Base-by-base conservation (phyloP, 2,797 vertebrate genomes). In the Muscicapa striata region DNA sequence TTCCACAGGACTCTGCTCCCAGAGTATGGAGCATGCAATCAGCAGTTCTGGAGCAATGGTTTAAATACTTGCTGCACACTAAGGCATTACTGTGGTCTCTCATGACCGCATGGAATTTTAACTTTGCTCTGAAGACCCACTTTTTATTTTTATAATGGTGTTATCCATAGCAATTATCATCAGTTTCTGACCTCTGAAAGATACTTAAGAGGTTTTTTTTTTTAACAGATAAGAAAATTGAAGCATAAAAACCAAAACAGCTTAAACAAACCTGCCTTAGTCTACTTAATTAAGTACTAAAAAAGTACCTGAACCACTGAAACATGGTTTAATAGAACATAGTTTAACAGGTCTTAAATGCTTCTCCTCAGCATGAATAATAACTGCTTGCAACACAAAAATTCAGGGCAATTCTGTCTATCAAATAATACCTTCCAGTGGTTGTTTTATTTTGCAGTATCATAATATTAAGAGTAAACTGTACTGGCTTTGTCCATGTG, bases 91-190 rank as follows among this genome's bases (percentile, higher is more conserved):
- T 36, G 68, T 40, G 52, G 17, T 43, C 23, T 18, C 36, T 52
- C 29, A 26, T 0, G 1, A 83, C 2, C 77, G 18, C 34, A 29
- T 1, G 1, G n/a, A 76, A 62, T 45, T 84, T 70, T 2, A 91
- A 29, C 43, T 72, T 66, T 2, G 11, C 26, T 45, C 32, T 67
- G 41, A 85, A 73, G 32, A 62, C 14, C 6, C 30, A 34, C 5
- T 54, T 78, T 62, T 41, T 70, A 29, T 48, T 75, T 75, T n/a
- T 64, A 38, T 24, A 73, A 61, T 41, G 21, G 5, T 61, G 13
- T n/a, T 54, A 61, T 19, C 48, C 27, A 46, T 2, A 84, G 30
- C 13, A 87, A 62, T 72, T 84, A 85, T 19, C 43, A 57, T 22
- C 57, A 48, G 18, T 21, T 81, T 86, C 40, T 68, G 32, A 61